Base-by-base conservation (phyloP, 2,888 invertebrate species). In the Cynaeus angustus region DNA sequence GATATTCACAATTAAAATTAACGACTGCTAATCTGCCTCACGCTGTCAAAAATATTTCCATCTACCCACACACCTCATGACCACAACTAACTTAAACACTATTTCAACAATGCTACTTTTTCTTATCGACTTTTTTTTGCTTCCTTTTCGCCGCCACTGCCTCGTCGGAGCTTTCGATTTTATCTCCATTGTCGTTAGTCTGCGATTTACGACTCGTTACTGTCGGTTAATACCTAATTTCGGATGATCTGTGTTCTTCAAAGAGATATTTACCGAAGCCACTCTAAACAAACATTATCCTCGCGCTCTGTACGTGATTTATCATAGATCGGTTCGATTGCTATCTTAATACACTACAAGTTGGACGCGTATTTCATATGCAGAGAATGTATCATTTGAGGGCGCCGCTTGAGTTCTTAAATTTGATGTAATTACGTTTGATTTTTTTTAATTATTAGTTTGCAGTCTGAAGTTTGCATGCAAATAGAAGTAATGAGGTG, bases 101-200 rank as follows among this genome's bases (percentile, higher is more conserved):
- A 4, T 43, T 43, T 43, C 10, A 43, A 43, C 41, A 4, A 10
- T 10, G n/a, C n/a, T 41, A 41, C n/a, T 41, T 41, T 10, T 41
- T n/a, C 43, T 9, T 1, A 7, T 43, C 14, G 7, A 2, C 12
- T 59, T 45, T 26, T 21, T 21, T 4, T 21, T 1, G 21, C 4
- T 33, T 33, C 41, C 12, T 41, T 6, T 14, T 46, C 21, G 46
- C 46, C 46, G 46, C 46, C 0, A 6, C 46, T 26, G 68, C 61
- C 52, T 37, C 28, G 71, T 21, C 73, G 70, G 68, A 76, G 76
- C 77, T 74, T 61, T 74, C 61, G 78, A 78, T 78, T 74, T 76
- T 77, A 78, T 78, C 78, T 72, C 50, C 45, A 58, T 64, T 72
- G 70, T 71, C 75, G 77, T 78, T 78, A 77, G 72, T 55, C 66